Evolutionary conservation across 2,888 invertebrate genomes (phyloP).

Genomic region (Ypsolopha sequella): DNA sequence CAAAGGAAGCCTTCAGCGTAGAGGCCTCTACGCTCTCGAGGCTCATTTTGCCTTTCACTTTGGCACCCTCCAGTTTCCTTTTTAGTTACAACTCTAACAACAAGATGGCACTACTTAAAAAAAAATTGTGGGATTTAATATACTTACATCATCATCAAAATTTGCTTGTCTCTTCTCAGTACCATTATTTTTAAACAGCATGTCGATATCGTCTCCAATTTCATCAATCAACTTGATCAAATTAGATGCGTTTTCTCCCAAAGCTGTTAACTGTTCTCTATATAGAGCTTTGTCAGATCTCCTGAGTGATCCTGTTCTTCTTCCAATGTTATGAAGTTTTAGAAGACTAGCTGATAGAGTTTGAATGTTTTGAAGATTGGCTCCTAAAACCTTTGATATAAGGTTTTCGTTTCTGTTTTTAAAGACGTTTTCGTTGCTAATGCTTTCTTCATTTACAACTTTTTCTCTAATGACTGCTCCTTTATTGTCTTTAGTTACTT

Average conservation of each 20-base stretch:
- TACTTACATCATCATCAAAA: constrained; percentile 40
- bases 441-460: constrained; percentile 53
- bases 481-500: constrained; percentile 65
- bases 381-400: constrained; percentile 50
- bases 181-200: constrained; percentile 35
- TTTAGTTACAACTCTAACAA: too few species aligned
- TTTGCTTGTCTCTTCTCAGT: constrained; percentile 35
- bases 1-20: too few species aligned
- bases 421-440: constrained; percentile 46
- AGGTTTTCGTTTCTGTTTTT: constrained; percentile 52
- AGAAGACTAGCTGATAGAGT: constrained; percentile 69
- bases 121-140: neutral
- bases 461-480: constrained; percentile 63
- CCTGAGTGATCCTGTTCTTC: constrained; percentile 67
- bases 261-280: constrained; percentile 64
- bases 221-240: constrained; percentile 67
- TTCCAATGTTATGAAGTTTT: constrained; percentile 72
- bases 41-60: too few species aligned
- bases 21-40: too few species aligned
- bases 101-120: too few species aligned
- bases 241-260: constrained; percentile 70
- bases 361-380: constrained; percentile 71
- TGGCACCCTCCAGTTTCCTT: too few species aligned
- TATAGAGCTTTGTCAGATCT: constrained; percentile 68
- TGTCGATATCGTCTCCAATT: constrained; percentile 63